These are phyloP conservation scores for Galaxias olidus DNA, from an alignment of 2,797 vertebrate species.

Conservation along the genomic window DNA sequence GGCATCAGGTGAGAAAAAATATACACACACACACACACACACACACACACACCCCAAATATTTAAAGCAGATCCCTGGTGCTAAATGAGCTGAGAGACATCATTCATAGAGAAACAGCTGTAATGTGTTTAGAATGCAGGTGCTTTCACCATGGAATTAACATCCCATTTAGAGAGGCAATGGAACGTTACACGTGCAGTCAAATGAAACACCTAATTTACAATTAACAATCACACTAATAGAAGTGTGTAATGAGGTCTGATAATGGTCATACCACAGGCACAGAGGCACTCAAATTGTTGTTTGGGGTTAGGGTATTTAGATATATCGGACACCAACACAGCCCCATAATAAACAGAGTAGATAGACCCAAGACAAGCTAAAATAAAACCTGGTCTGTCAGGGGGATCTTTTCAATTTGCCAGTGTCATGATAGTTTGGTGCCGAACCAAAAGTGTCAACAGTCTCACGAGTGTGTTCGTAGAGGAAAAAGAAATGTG, in stretches of 20 bases:
- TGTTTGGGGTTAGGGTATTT: too few species aligned
- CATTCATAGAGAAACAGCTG: slow-evolving; percentile 34
- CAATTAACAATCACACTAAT: slow-evolving; percentile 21
- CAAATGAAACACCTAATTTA: slow-evolving; percentile 27
- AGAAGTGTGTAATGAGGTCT: neutral
- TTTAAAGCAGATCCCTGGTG: slow-evolving; percentile 21
- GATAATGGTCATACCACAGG: neutral
- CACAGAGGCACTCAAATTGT: too few species aligned
- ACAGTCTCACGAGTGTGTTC: too few species aligned
- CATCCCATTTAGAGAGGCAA: slow-evolving; percentile 33
- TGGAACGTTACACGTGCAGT: slow-evolving; percentile 30
- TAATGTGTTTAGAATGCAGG: slow-evolving; percentile 32
- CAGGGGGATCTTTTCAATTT: too few species aligned
- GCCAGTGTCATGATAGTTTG: too few species aligned
- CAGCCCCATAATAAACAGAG: too few species aligned
- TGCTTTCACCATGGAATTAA: slow-evolving; percentile 37
- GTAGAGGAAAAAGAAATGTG: too few species aligned
- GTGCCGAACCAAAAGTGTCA: too few species aligned
- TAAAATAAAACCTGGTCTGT: too few species aligned
- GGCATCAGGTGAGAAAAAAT: neutral
- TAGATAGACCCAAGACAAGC: too few species aligned
- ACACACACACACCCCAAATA: neutral
- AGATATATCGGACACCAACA: too few species aligned
- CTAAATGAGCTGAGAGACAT: slow-evolving; percentile 40
- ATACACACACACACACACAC: neutral